These are phyloP conservation scores for Lochmaea crataegi DNA, from an alignment of 2,888 invertebrate genomes.

Conservation along the genomic window DNA sequence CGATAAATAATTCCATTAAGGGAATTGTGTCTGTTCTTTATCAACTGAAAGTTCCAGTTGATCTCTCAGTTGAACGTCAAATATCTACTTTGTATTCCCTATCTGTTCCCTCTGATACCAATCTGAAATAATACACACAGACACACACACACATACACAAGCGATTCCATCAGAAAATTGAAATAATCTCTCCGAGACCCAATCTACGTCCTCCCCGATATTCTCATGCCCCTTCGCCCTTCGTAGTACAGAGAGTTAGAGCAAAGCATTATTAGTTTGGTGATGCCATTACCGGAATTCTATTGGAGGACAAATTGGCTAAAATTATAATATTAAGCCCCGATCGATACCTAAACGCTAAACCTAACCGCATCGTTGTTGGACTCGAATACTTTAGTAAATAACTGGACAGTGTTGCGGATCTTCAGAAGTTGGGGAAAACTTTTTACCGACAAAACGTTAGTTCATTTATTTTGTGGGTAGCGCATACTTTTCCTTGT, in stretches of 20 bases:
- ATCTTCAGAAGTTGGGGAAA: conserved; percentile 38
- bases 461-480: background rate
- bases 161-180: conserved; percentile 29
- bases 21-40: conserved; percentile 7
- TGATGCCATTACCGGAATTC: conserved; percentile 56
- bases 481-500: background rate
- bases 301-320: conserved; percentile 58
- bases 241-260: background rate
- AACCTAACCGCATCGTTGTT: conserved; percentile 46
- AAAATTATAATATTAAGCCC: conserved; percentile 55
- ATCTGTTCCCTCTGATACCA: conserved; percentile 19
- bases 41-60: conserved; percentile 9
- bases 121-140: conserved; percentile 32
- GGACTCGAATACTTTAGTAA: conserved; percentile 48
- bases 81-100: conserved; percentile 18
- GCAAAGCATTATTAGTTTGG: conserved; percentile 58
- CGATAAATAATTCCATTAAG: conserved; percentile 3
- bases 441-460: conserved; percentile 3
- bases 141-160: conserved; percentile 27
- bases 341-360: conserved; percentile 43
- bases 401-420: conserved; percentile 51
- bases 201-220: conserved; percentile 21
- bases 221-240: background rate
- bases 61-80: conserved; percentile 14
- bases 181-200: conserved; percentile 26